Evolutionary conservation across 2,888 invertebrate species (phyloP).

Genomic region (Latrodectus hesperus): DNA sequence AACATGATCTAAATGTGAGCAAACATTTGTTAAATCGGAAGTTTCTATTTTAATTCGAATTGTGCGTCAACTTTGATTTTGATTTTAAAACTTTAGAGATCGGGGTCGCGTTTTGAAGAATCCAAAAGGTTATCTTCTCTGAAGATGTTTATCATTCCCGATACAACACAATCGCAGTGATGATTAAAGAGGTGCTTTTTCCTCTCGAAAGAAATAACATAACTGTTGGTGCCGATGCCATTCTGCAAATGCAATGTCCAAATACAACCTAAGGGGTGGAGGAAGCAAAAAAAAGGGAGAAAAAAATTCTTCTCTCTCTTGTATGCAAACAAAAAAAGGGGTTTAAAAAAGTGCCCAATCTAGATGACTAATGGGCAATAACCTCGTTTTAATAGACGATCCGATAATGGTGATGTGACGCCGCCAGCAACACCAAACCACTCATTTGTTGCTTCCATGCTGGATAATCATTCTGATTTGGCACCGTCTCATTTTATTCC

Average conservation of each 20-base stretch:
- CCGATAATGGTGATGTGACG: slow-evolving; percentile 50
- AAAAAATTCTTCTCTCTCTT: not conserved
- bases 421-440: slow-evolving; percentile 42
- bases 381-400: slow-evolving; percentile 63
- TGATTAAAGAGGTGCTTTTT: too few relatives aligned
- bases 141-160: too few relatives aligned
- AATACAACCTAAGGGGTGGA: not conserved
- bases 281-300: not conserved
- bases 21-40: too few relatives aligned
- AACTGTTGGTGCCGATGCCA: not conserved
- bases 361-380: slow-evolving; percentile 58
- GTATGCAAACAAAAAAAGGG: not conserved
- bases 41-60: too few relatives aligned
- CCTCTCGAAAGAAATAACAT: too few relatives aligned
- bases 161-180: too few relatives aligned
- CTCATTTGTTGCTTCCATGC: slow-evolving; percentile 38
- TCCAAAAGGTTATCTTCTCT: too few relatives aligned
- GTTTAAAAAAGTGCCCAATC: slow-evolving; percentile 40
- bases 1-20: too few relatives aligned
- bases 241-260: not conserved
- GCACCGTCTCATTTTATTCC: slow-evolving; percentile 25
- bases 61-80: too few relatives aligned
- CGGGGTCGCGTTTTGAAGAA: too few relatives aligned
- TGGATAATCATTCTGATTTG: too few relatives aligned
- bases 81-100: too few relatives aligned